These are phyloP conservation scores for Lasioglossum figueresi DNA, from an alignment of 2,888 invertebrate genomes.

Conservation along the genomic window DNA sequence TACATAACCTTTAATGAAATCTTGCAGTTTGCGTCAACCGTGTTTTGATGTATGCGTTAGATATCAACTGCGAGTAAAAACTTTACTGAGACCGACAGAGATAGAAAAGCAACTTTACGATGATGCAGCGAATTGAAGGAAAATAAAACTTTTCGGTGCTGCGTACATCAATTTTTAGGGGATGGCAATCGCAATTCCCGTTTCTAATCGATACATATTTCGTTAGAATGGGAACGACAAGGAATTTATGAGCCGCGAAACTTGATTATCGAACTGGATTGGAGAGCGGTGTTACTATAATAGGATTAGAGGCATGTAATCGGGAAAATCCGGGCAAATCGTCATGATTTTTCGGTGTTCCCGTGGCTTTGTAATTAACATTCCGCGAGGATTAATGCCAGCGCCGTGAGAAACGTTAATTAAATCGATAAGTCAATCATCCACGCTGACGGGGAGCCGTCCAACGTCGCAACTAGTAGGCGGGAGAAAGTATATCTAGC, in stretches of 20 bases:
- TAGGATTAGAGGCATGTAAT: constrained; percentile 11
- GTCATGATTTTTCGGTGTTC: neutral
- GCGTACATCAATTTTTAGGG: too few relatives aligned
- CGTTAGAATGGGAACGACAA: neutral
- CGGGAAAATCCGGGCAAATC: constrained; percentile 23
- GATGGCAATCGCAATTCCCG: too few relatives aligned
- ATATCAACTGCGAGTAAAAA: neutral
- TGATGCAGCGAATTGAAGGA: too few relatives aligned
- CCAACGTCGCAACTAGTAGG: constrained; percentile 9
- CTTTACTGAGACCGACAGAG: neutral
- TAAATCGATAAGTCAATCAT: constrained; percentile 41
- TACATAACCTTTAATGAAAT: constrained; percentile 25
- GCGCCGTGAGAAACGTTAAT: constrained; percentile 28
- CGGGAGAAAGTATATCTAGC: constrained; percentile 29
- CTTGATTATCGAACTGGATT: neutral
- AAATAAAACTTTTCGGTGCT: too few relatives aligned
- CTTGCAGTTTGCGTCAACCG: neutral
- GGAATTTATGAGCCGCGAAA: neutral
- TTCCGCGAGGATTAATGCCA: constrained; percentile 17
- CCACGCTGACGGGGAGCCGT: neutral
- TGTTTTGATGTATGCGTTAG: neutral
- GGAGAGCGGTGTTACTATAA: constrained; percentile 1
- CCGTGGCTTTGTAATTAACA: constrained; percentile 36
- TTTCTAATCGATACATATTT: too few relatives aligned
- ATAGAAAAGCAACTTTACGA: too few relatives aligned